Base-by-base conservation (phyloP, 2,888 invertebrate genomes). In the Cephus rjabovi region DNA sequence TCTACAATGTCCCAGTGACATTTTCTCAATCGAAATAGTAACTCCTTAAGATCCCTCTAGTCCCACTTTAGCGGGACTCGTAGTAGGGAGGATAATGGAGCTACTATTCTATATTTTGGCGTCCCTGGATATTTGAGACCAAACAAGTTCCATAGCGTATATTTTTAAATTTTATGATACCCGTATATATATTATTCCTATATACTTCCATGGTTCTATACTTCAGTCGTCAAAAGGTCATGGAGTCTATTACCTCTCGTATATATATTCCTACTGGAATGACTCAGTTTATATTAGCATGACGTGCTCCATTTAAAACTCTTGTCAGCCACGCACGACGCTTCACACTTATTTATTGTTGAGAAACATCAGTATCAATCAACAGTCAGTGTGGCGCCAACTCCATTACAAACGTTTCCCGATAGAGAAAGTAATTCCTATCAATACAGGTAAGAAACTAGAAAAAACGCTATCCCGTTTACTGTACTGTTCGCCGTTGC, bases 181-280 rank as follows among this genome's bases (percentile, higher is more conserved):
- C 56, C 56, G 15, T 56, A 56, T 23, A 56, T 56, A 15, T 56
- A 56, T 23, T 56, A 56, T 2, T 56, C 56, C 56, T 56, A 23
- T 56, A 40, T 15, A 15, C 9, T 56, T 56, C 23, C 23, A 56
- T 56, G 56, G 23, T 56, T 56, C 23, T 56, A 56, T 56, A 23
- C 23, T 56, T 56, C 6, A 23, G 56, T 56, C 9, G 56, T 56
- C 15, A 56, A 56, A 56, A 56, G 56, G 23, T 56, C 56, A 56
- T 56, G 56, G 56, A 23, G 56, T 56, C 56, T 56, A 56, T 56
- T 56, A 12, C 74, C 76, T 77, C 56, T 75, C 76, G 30, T 34
- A 35, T 34, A 31, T 71, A 37, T 70, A 34, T 76, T 15, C 15
- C 30, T 34, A 69, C 30, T 23, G 69, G 11, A 31, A 56, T 31